Base-by-base conservation (phyloP, 1,140 invertebrate species). In the Nylanderia fulva region DNA sequence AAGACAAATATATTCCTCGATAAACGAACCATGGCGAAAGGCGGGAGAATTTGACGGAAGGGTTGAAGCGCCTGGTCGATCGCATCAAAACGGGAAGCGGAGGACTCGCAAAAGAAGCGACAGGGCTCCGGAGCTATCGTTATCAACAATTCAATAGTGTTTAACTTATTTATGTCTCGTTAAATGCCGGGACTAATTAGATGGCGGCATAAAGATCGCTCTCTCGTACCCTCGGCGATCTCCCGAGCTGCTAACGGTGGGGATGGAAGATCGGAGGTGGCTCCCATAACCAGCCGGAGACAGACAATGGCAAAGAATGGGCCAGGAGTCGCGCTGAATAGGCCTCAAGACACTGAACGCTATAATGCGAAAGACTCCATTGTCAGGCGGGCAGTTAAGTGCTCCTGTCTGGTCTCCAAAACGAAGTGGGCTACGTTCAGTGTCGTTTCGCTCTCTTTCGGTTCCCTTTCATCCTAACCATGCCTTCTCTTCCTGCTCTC, bases 241-340 rank as follows among this genome's bases (percentile, higher is more conserved):
- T 89, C 66, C 29, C 83, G 85, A 71, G 89, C 72, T 89, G 86
- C 80, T 69, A 60, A 84, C 72, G 36, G 48, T 15, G 52, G 18
- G 72, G 36, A 18, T 45, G 84, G 84, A 80, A 85, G 83, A 80
- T 84, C 88, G 56, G 84, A 74, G 77, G 66, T 84, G 64, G 86
- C 84, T 86, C 82, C 89, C 88, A 90, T 91, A 91, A 91, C 88
- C 89, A 91, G 85, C 85, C 80, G 77, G 77, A 85, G 91, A 90
- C 91, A 93, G 93, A 94, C 94, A 94, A 95, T 94, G 87, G 92
- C 86, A 89, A 93, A 93, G 93, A 94, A 94, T 92, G 86, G 91
- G 91, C 92, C 84, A 68, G 71, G 91, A 92, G 92, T 91, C 92
- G 89, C 91, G 89, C 88, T 93, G 92, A 94, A 94, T 94, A 94